Base-by-base conservation (phyloP, 2,797 vertebrate species). In the Xenops minutus region DNA sequence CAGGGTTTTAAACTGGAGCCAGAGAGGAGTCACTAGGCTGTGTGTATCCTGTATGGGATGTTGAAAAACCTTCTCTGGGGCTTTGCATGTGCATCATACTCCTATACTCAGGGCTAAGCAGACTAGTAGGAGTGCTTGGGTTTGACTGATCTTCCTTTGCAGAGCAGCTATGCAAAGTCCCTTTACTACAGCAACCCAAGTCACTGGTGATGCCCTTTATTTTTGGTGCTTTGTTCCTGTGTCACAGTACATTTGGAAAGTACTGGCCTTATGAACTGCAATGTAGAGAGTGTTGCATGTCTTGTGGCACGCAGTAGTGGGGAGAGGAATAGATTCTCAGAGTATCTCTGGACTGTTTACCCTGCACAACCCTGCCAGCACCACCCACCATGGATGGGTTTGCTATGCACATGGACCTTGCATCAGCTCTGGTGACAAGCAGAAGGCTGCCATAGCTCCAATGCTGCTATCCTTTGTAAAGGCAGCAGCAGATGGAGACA, bases 41-140 rank as follows among this genome's bases (percentile, higher is more conserved):
- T 12, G n/a, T 2, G 0, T 22, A 15, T 78, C n/a, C 10, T 51
- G 37, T n/a, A 0, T 2, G 30, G 27, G 14, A 51, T 48, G n/a
- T 29, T 34, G 43, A 59, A 43, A 85, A 72, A 23, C 14, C 5
- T 72, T 43, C 54, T 46, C n/a, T 41, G 32, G 14, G 18, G 9
- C 23, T 86, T 89, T 2, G 5, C 61, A 32, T 0, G 0, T 17
- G 4, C 46, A 29, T n/a, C 17, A 61, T 32, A 9, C 9, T 73
- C 43, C 59, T 41, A 21, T 48, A 56, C 18, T 71, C 32, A 12
- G 17, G 27, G 22, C n/a, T 67, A 32, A 85, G 48, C 19, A 54
- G 37, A 54, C 37, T 23, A 4, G 36, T 56, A 46, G 29, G 55
- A 82, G 39, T 11, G 24, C 46, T 29, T 17, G 29, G 21, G 51